Evolutionary conservation across 1,140 invertebrate genomes (phyloP).

Genomic region (Harlomillsia oculata): DNA sequence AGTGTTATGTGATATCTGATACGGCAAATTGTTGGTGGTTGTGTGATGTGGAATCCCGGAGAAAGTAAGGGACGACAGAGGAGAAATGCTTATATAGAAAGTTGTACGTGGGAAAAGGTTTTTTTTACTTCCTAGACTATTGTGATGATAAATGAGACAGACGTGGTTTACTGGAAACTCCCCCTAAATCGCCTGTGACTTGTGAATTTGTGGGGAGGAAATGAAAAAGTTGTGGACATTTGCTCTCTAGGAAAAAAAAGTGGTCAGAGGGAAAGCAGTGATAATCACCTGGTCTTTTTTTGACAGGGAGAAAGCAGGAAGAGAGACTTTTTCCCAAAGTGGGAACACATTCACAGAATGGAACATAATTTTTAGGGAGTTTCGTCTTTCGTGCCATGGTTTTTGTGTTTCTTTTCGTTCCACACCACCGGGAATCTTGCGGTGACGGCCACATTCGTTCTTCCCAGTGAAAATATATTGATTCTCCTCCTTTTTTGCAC

Average conservation of each 20-base stretch:
- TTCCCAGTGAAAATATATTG: no score
- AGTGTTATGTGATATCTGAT: no score
- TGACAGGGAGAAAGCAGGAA: constrained; percentile 8
- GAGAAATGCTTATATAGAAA: no score
- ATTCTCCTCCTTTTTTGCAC: no score
- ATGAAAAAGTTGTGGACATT: constrained; percentile 3
- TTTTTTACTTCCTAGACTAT: not conserved
- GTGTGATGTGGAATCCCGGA: no score
- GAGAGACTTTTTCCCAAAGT: constrained; percentile 11
- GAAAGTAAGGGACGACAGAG: no score
- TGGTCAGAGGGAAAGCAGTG: constrained; percentile 9
- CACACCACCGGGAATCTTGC: no score
- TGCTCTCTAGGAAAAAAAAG: constrained; percentile 6
- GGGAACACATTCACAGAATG: constrained; percentile 14
- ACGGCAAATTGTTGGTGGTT: no score
- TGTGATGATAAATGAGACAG: constrained; percentile 17
- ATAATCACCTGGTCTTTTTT: constrained; percentile 13
- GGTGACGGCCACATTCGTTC: no score
- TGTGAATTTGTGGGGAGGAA: constrained; percentile 5
- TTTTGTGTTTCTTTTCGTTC: no score
- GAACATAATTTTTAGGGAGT: constrained; percentile 16
- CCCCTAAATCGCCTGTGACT: constrained; percentile 3
- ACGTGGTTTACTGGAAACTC: constrained; percentile 20
- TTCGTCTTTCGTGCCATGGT: not conserved
- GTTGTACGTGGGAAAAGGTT: no score